Base-by-base conservation (phyloP, 2,113 vertebrate species). In the Myocastor coypus region DNA sequence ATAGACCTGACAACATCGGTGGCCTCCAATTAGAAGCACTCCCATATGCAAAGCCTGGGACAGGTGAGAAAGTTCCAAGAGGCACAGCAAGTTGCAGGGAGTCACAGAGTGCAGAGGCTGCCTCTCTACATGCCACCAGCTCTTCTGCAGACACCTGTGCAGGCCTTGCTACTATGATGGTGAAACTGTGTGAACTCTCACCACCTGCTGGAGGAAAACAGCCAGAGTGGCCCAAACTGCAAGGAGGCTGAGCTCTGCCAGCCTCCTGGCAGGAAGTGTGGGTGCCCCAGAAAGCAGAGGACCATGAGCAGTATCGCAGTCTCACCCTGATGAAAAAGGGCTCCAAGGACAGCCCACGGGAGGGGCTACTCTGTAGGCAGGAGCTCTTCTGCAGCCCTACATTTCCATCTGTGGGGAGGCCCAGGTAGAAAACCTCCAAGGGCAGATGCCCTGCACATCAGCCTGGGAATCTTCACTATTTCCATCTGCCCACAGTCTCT, bases 201-300 rank as follows among this genome's bases (percentile, higher is more conserved):
- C 20, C 52, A 57, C 19, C 34, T 26, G 55, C 81, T 5, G n/a
- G n/a, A 0, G 2, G 37, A 3, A 37, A 13, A 28, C 22, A 9
- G 0, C 1, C 0, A 26, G 77, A 22, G 61, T 3, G 4, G 17
- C 16, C 73, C 7, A 0, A 66, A 32, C 0, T 2, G 42, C 10
- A 1, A 12, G 32, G 16, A 6, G 20, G 16, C 37, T 32, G 11
- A 13, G 3, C 55, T 0, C 26, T 13, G 34, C 28, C 3, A 0
- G 14, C 28, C 59, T 10, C 5, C 30, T 0, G 0, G 6, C 17
- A 16, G 28, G 22, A 4, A 50, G 26, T 17, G 3, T 6, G 57
- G 46, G 42, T 0, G 10, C 57, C 14, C 5, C 13, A 64, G 3
- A 46, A 46, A 4, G 19, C 5, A 12, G n/a, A 9, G 52, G 63